Base-by-base conservation (phyloP, 2,888 invertebrate species). In the Meta bourneti region DNA sequence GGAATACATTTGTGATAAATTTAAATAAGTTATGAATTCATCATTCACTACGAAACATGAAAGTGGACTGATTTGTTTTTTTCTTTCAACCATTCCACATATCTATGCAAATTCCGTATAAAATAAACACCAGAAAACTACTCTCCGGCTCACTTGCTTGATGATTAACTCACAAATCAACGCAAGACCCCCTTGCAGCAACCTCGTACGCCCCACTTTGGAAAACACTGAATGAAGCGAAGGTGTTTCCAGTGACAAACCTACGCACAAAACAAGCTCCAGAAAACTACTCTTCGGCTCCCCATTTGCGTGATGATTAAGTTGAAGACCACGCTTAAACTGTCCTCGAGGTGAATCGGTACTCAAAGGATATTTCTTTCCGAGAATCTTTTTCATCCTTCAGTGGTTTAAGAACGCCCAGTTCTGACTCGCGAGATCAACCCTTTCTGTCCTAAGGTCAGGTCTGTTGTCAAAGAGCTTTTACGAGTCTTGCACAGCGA, bases 361-460 rank as follows among this genome's bases (percentile, higher is more conserved):
- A 52, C 52, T 78, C 52, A 8, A n/a, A 51, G 52, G 51, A 78
- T n/a, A 51, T 78, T 52, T 78, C 52, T 52, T 52, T 78, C 51
- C n/a, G 8, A 84, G 19, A 54, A 69, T 16, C 61, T 74, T 84
- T 48, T 34, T 13, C 52, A 84, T 51, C 84, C 84, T 75, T 75
- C 74, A 74, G 49, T 13, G 82, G 72, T 82, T 82, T 48, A 7
- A 52, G 52, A 48, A 51, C 72, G 51, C 77, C 52, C 51, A 77
- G n/a, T 16, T 77, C 77, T n/a, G n/a, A n/a, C n/a, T n/a, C 20
- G 77, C 11, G 77, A 77, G 61, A 75, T 72, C 69, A 84, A 84
- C n/a, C 75, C 34, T 61, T 84, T 84, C 61, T 75, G 75, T 34
- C 74, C 20, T 54, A 61, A 75, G 84, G 75, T 84, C 75, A 84